Evolutionary conservation across 2,113 vertebrate genomes (phyloP).

Genomic region (Grallaria varia): DNA sequence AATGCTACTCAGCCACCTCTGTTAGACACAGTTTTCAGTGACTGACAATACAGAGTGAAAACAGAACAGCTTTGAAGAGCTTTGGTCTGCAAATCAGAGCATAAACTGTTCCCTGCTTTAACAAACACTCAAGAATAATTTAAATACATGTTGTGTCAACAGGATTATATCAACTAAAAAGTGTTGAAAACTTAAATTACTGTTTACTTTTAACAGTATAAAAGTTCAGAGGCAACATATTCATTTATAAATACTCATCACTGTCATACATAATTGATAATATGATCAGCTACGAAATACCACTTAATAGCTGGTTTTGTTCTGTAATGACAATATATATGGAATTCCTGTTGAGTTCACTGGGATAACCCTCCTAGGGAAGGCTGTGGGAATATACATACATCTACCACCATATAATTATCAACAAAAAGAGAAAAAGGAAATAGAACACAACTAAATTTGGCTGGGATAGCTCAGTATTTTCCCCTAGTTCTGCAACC

Average conservation of each 20-base stretch:
- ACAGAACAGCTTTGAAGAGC: not conserved
- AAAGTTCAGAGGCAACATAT: not conserved
- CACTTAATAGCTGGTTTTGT: not conserved
- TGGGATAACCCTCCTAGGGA: not conserved
- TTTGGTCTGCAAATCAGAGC: not conserved
- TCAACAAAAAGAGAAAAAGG: not conserved
- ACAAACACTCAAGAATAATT: not conserved
- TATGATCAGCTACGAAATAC: not conserved
- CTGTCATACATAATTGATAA: not conserved
- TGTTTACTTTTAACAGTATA: conserved; percentile 10
- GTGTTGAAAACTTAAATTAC: not conserved
- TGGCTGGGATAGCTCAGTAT: not conserved
- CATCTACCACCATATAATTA: not conserved
- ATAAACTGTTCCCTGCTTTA: not conserved
- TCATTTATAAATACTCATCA: not conserved
- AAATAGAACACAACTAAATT: not conserved
- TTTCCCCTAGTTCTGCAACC: not conserved
- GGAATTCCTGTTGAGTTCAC: not conserved
- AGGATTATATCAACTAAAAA: not conserved
- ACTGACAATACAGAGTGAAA: not conserved
- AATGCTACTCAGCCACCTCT: not conserved
- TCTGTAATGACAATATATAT: not conserved
- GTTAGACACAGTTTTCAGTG: not conserved
- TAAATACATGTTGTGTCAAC: not conserved
- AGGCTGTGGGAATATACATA: not conserved